These are phyloP conservation scores for Prochilodus magdalenae DNA, from an alignment of 2,113 vertebrate genomes.

Conservation along the genomic window DNA sequence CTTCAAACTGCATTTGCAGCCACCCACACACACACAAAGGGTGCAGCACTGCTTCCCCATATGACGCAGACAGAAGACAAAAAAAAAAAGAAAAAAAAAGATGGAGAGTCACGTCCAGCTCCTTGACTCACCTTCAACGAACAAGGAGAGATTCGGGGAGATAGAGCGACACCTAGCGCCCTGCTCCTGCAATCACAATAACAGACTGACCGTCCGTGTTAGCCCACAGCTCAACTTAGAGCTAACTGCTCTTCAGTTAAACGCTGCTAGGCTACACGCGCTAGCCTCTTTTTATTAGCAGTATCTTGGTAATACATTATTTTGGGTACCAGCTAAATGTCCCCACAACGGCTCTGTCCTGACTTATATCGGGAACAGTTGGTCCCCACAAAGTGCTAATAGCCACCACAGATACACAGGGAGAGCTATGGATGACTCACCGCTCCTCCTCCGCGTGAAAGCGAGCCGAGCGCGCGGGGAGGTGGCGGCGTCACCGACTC, in stretches of 20 bases:
- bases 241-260: too few relatives aligned
- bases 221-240: neutral
- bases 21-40: neutral
- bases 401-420: neutral
- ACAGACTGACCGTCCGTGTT: neutral
- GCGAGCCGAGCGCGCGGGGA: conserved; percentile 1
- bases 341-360: neutral
- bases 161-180: conserved; percentile 7
- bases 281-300: too few relatives aligned
- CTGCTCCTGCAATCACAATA: neutral
- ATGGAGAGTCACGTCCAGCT: conserved; percentile 6
- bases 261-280: too few relatives aligned
- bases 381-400: neutral
- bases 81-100: neutral
- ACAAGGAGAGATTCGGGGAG: neutral
- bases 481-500: conserved; percentile 30
- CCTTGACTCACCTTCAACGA: conserved; percentile 8
- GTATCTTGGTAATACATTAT: too few relatives aligned
- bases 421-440: conserved; percentile 62
- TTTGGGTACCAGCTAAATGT: neutral
- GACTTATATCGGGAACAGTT: neutral
- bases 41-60: conserved; percentile 1
- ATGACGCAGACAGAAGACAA: neutral
- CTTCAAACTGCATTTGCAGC: neutral
- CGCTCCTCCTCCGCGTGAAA: conserved; percentile 21